These are phyloP conservation scores for Tachuris rubrigastra DNA, from an alignment of 2,113 vertebrate genomes.

Conservation along the genomic window DNA sequence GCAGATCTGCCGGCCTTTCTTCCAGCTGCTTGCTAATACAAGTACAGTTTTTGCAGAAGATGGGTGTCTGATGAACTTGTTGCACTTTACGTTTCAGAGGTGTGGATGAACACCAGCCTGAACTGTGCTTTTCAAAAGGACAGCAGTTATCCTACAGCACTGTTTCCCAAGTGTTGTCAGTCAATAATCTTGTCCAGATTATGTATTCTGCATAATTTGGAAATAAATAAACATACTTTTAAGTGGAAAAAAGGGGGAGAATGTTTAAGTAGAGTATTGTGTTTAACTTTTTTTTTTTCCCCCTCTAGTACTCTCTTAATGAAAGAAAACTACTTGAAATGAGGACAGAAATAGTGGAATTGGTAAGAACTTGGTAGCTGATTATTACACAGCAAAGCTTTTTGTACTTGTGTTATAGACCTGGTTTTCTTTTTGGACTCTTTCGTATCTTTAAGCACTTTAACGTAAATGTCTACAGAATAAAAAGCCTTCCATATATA, in stretches of 20 bases:
- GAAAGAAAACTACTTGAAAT: conserved; percentile 88
- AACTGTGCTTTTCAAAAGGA: background rate
- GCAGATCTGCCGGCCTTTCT: background rate
- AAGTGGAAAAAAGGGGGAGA: background rate
- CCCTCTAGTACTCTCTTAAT: conserved; percentile 81
- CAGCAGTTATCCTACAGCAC: background rate
- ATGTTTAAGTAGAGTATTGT: background rate
- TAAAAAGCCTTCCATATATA: background rate
- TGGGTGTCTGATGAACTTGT: background rate
- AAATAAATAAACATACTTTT: background rate
- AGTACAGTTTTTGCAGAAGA: background rate
- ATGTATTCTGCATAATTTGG: background rate
- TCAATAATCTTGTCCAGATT: background rate
- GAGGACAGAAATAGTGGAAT: conserved; percentile 86
- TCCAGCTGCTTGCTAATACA: background rate
- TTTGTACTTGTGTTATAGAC: background rate
- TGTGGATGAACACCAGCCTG: background rate
- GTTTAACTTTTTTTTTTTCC: background rate
- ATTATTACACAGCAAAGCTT: background rate
- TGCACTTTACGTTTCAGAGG: background rate
- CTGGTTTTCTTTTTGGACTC: background rate
- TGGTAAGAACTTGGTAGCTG: conserved; percentile 78
- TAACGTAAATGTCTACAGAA: background rate
- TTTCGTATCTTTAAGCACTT: background rate
- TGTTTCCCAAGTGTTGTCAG: background rate